These are phyloP conservation scores for Pogonocichla stellata DNA, from an alignment of 2,113 vertebrate genomes.

Conservation along the genomic window DNA sequence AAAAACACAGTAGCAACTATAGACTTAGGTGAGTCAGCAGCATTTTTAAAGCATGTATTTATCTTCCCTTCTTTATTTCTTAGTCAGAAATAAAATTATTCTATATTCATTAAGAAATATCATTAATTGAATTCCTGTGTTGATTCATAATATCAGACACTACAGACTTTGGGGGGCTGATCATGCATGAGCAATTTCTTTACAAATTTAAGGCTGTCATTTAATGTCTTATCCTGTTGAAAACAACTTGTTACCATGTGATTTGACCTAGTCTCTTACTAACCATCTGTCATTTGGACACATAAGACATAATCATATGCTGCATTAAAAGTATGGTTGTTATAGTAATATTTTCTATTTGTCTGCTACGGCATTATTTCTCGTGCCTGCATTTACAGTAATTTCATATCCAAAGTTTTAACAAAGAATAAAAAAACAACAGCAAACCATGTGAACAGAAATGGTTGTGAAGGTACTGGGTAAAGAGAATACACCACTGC, in stretches of 20 bases:
- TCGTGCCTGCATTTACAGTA: not conserved
- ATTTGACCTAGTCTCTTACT: not conserved
- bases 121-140: not conserved
- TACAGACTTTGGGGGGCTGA: not conserved
- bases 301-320: not conserved
- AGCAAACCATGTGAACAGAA: not conserved
- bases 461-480: rapidly evolving
- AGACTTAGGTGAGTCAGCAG: not conserved
- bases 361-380: not conserved
- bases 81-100: not conserved
- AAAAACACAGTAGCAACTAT: not conserved
- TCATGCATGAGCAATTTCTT: not conserved
- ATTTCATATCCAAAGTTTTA: not conserved
- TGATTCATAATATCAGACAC: not conserved
- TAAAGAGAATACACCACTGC: not conserved
- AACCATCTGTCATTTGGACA: not conserved
- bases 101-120: not conserved
- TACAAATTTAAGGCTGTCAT: not conserved
- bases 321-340: not conserved
- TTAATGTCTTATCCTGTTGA: not conserved
- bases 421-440: not conserved
- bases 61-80: not conserved
- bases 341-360: not conserved
- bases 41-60: not conserved
- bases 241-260: not conserved